These are phyloP conservation scores for Pyrocephalus nanus DNA, from an alignment of 2,797 vertebrate species.

Conservation along the genomic window DNA sequence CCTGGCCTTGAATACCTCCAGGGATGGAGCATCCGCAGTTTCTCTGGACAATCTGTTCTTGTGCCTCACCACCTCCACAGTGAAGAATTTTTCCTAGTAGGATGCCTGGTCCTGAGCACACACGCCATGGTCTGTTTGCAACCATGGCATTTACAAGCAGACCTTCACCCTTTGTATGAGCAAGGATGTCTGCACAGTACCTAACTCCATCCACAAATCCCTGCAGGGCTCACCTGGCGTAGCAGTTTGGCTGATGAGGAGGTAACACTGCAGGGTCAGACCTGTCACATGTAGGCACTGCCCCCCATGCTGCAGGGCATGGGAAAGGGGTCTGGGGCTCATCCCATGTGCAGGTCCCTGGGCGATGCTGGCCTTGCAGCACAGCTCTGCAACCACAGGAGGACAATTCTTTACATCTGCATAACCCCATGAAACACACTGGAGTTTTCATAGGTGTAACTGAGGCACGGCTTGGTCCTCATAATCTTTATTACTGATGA, in stretches of 20 bases:
- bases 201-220: not conserved
- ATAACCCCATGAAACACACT: not conserved
- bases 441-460: not conserved
- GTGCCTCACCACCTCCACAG: not conserved
- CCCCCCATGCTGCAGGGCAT: accelerated
- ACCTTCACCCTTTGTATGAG: not conserved
- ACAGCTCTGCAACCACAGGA: accelerated
- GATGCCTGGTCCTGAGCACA: not conserved
- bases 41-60: not conserved
- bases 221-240: not conserved
- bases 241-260: accelerated
- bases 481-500: slow-evolving; percentile 39
- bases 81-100: not conserved
- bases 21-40: not conserved
- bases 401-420: not conserved
- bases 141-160: not conserved
- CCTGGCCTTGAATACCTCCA: not conserved
- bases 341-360: accelerated
- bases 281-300: not conserved
- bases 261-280: not conserved
- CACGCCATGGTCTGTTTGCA: not conserved
- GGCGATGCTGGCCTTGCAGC: not conserved
- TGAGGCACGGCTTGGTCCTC: slow-evolving; percentile 7
- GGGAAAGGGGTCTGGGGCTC: not conserved
- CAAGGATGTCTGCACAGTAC: not conserved